Conservation (phyloP, 2,797 vertebrate species). For the Cephalopachus bancanus region DNA sequence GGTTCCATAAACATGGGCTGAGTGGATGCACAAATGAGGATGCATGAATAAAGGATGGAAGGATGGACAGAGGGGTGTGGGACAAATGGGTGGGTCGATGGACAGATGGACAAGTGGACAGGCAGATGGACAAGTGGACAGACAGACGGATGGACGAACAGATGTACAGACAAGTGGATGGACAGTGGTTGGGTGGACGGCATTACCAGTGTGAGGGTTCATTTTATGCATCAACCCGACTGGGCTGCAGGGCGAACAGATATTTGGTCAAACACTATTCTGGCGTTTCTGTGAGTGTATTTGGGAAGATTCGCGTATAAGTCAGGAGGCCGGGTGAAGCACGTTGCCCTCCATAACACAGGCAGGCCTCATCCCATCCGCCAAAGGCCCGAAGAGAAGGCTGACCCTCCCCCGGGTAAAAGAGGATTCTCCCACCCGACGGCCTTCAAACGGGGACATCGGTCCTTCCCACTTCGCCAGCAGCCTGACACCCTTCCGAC, state of each 20-base stretch:
- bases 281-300: neutral
- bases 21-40: neutral
- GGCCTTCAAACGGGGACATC: neutral
- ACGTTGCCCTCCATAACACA: neutral
- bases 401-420: neutral
- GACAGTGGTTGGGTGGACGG: neutral
- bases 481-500: neutral
- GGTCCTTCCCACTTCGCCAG: neutral
- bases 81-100: fast-evolving
- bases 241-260: neutral
- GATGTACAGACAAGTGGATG: fast-evolving
- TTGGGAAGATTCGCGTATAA: neutral
- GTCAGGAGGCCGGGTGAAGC: neutral
- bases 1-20: neutral
- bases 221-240: neutral
- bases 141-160: fast-evolving
- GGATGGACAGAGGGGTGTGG: fast-evolving
- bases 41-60: too few relatives aligned
- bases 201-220: neutral
- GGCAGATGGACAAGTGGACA: too few relatives aligned
- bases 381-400: neutral
- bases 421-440: neutral
- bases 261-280: neutral
- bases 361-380: neutral
- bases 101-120: fast-evolving